phyloP scores from a whole-genome alignment of 2,113 vertebrate species.

The Apaloderma vittatum region DNA sequence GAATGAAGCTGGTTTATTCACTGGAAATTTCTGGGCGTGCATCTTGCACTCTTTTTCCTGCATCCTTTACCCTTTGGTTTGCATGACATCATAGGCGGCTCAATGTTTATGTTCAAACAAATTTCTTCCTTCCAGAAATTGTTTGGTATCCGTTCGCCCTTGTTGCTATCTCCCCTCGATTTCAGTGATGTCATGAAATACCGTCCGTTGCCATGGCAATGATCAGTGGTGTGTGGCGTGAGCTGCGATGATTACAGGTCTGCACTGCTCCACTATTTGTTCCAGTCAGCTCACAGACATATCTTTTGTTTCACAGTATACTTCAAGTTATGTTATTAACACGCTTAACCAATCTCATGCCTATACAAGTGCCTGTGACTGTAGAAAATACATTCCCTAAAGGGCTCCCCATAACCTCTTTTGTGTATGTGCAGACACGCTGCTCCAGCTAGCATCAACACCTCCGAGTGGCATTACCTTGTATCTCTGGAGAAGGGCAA shows the following conservation, averaged over 20 bases:
- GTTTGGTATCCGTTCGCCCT: conserved; percentile 3
- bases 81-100: background rate
- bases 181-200: conserved; percentile 64
- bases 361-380: background rate
- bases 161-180: conserved; percentile 13
- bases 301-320: conserved; percentile 43
- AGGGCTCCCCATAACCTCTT: background rate
- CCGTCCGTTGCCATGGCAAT: conserved; percentile 62
- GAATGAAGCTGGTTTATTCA: background rate
- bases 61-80: background rate
- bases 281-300: conserved; percentile 48
- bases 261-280: conserved; percentile 22
- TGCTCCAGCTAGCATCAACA: background rate
- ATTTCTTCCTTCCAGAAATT: background rate
- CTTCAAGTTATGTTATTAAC: conserved; percentile 42
- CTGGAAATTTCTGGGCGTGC: background rate
- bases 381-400: background rate
- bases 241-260: conserved; percentile 66
- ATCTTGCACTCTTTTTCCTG: rapidly evolving
- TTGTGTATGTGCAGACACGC: background rate
- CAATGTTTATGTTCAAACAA: background rate
- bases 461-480: background rate
- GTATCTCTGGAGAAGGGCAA: background rate
- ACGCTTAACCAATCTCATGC: conserved; percentile 9
- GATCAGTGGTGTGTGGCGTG: conserved; percentile 23